phyloP scores from a whole-genome alignment of 2,113 vertebrate genomes.

The Girardinichthys multiradiatus region DNA sequence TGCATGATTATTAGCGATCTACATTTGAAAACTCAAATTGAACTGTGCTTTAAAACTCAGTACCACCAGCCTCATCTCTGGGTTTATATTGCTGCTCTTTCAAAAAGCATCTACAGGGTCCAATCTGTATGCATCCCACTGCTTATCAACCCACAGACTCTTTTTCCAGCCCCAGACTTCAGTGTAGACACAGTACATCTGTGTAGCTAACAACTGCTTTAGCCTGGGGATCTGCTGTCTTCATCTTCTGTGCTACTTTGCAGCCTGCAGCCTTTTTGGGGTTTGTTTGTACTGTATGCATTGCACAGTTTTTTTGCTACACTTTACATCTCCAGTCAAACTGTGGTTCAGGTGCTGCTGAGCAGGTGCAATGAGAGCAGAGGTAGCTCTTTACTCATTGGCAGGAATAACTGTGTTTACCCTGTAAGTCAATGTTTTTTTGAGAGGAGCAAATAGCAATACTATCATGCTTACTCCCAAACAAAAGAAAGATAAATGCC shows the following conservation, averaged over 20 bases:
- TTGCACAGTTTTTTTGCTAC: slow-evolving; percentile 50
- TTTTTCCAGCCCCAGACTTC: slow-evolving; percentile 18
- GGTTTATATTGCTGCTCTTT: slow-evolving; percentile 31
- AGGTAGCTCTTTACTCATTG: slow-evolving; percentile 52
- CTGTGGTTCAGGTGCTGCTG: slow-evolving; percentile 68
- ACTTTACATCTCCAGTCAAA: slow-evolving; percentile 47
- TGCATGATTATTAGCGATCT: background rate
- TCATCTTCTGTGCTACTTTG: slow-evolving; percentile 57
- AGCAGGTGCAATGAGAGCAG: slow-evolving; percentile 65
- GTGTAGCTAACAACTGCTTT: slow-evolving; percentile 35
- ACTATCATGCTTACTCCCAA: slow-evolving; percentile 12
- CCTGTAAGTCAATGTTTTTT: slow-evolving; percentile 46
- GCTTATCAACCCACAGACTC: slow-evolving; percentile 29
- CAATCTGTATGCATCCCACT: slow-evolving; percentile 42
- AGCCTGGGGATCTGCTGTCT: slow-evolving; percentile 61
- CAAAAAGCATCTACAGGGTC: slow-evolving; percentile 19
- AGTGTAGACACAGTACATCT: slow-evolving; percentile 45
- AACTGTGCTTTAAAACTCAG: slow-evolving; percentile 23
- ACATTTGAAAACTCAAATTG: slow-evolving; percentile 10
- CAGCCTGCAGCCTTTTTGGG: slow-evolving; percentile 47
- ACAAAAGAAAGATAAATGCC: slow-evolving; percentile 1
- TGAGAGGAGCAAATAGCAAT: slow-evolving; percentile 18
- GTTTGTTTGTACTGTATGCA: slow-evolving; percentile 35
- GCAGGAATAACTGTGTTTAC: slow-evolving; percentile 61
- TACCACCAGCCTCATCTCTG: slow-evolving; percentile 33